Conservation (phyloP, 2,113 vertebrate species). For the Melozone crissalis region DNA sequence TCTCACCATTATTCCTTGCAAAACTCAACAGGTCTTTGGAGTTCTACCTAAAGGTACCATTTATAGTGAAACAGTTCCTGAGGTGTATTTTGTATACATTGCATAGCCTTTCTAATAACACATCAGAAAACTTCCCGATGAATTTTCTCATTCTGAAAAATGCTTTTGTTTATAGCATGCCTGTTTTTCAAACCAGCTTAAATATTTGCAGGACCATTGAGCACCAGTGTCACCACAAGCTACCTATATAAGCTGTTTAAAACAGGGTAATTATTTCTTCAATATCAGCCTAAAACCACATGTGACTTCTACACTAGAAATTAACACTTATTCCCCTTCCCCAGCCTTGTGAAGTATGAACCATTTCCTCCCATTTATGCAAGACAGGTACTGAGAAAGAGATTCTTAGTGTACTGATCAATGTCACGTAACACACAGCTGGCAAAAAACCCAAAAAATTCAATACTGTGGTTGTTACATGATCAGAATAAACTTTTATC, state of each 20-base stretch:
- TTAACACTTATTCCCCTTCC: background rate
- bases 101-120: background rate
- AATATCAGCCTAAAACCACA: background rate
- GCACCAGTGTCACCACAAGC: background rate
- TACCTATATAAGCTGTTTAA: background rate
- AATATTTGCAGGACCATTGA: background rate
- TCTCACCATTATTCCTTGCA: background rate
- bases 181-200: background rate
- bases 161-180: background rate
- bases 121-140: background rate
- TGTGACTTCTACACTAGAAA: background rate
- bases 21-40: background rate
- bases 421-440: background rate
- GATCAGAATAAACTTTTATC: background rate
- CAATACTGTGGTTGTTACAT: background rate
- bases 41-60: background rate
- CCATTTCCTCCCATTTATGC: background rate
- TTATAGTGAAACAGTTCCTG: background rate
- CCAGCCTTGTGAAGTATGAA: background rate
- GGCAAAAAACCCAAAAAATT: background rate
- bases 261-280: background rate
- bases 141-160: background rate
- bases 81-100: background rate
- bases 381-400: background rate
- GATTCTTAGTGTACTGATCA: background rate